phyloP scores from a whole-genome alignment of 2,113 vertebrate species.

The Motacilla alba region DNA sequence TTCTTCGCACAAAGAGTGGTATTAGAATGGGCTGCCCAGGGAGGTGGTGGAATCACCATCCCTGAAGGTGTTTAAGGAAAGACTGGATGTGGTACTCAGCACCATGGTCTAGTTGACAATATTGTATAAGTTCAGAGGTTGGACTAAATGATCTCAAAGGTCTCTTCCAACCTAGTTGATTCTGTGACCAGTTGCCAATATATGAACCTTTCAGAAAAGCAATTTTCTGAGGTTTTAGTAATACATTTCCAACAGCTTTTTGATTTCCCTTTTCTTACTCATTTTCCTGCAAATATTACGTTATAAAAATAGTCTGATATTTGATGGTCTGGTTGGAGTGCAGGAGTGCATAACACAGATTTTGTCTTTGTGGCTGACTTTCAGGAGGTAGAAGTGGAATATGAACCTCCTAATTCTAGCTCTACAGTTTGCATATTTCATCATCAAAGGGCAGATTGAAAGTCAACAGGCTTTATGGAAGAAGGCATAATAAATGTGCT shows the following conservation, averaged over 20 bases:
- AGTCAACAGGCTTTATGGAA: background rate
- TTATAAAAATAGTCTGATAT: background rate
- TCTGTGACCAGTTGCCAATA: background rate
- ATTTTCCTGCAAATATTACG: background rate
- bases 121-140: background rate
- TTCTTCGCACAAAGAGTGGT: background rate
- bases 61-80: background rate
- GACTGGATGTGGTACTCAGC: background rate
- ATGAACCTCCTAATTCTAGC: background rate
- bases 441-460: background rate
- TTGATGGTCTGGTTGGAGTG: background rate
- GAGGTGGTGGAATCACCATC: background rate
- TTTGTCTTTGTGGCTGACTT: background rate
- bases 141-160: background rate
- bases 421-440: background rate
- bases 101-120: background rate
- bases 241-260: background rate
- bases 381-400: background rate
- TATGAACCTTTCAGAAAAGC: background rate
- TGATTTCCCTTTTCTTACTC: background rate
- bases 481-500: background rate
- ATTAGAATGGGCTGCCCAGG: background rate
- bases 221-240: background rate
- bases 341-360: background rate
- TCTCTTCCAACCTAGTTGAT: background rate